Percentiles rank a stretch among this genome's conserved stretches.
These are phyloP conservation scores for Petrophora chlorosata DNA, from an alignment of 2,888 invertebrate species.

Conservation along the genomic window DNA sequence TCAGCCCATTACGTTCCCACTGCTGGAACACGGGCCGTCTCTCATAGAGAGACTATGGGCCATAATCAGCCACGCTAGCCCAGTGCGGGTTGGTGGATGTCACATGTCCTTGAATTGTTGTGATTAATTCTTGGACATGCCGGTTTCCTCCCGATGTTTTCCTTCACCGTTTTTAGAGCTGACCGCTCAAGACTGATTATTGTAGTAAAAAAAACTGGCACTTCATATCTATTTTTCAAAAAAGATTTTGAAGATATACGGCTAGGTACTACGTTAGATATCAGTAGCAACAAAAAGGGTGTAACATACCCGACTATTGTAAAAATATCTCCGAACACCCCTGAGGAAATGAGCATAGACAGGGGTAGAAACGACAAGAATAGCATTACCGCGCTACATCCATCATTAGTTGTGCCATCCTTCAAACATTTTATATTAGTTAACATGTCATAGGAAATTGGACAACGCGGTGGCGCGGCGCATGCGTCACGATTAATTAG, in stretches of 20 bases:
- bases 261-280: too few species aligned
- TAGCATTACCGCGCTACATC: conserved; percentile 34
- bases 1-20: too few species aligned
- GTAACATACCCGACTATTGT: not conserved
- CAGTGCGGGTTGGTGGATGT: too few species aligned
- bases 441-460: conserved; percentile 48
- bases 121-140: too few species aligned
- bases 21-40: too few species aligned
- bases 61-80: too few species aligned
- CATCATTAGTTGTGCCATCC: conserved; percentile 38
- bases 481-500: conserved; percentile 40
- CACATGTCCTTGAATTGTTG: too few species aligned
- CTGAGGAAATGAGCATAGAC: conserved; percentile 56
- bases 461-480: too few species aligned
- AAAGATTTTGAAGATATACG: too few species aligned
- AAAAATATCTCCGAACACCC: conserved; percentile 16
- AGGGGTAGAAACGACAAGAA: conserved; percentile 46
- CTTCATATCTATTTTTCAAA: not conserved
- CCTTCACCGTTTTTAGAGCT: not conserved
- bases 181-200: not conserved
- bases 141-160: too few species aligned
- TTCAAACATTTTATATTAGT: too few species aligned
- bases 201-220: not conserved
- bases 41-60: too few species aligned
- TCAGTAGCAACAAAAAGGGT: conserved; percentile 9